Conservation (phyloP, 2,113 vertebrate species). For the Sprattus sprattus region DNA sequence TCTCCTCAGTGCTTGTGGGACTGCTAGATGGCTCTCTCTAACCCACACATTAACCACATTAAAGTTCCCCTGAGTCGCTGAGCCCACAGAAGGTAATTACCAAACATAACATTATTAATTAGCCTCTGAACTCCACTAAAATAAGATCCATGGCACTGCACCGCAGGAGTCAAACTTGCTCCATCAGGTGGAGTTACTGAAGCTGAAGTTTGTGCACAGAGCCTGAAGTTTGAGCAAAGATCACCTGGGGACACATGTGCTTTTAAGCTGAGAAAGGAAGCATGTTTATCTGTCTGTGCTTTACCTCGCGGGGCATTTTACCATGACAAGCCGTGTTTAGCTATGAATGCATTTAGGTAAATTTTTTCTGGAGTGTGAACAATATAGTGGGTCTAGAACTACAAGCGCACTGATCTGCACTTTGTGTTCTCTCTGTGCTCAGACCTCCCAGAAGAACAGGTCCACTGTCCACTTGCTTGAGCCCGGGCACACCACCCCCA, state of each 20-base stretch:
- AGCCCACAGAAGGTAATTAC: constrained; percentile 70
- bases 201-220: background rate
- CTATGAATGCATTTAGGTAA: no score
- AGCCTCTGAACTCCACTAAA: constrained; percentile 49
- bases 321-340: background rate
- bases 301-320: background rate
- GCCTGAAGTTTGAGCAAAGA: no score
- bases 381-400: no score
- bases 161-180: background rate
- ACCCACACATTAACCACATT: constrained; percentile 58
- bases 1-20: constrained; percentile 31
- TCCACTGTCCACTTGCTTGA: no score
- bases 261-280: background rate
- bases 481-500: no score
- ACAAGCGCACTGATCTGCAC: no score
- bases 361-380: no score
- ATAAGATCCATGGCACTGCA: constrained; percentile 9
- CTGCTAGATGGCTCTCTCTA: constrained; percentile 14
- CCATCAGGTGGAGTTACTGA: background rate
- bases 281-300: background rate
- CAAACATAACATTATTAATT: constrained; percentile 73
- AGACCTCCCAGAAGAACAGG: no score
- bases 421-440: no score
- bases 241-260: background rate
- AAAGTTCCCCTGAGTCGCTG: constrained; percentile 55